These are phyloP conservation scores for Neotoma lepida DNA, from an alignment of 2,113 vertebrate species.

Conservation along the genomic window DNA sequence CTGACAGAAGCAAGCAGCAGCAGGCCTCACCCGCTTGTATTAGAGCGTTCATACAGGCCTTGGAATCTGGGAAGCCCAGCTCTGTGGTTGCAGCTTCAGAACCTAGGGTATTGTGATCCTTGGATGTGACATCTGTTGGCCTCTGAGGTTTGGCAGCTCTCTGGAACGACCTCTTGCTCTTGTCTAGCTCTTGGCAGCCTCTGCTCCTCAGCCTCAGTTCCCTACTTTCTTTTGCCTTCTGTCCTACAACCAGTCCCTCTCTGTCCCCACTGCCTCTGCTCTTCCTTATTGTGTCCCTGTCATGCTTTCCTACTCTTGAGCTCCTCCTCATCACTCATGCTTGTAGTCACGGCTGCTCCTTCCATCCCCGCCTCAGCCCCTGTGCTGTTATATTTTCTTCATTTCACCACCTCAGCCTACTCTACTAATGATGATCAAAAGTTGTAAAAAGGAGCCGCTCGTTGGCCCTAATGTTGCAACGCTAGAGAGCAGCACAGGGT, in stretches of 20 bases:
- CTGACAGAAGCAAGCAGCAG: background rate
- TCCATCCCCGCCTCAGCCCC: background rate
- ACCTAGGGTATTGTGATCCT: background rate
- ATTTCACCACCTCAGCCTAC: background rate
- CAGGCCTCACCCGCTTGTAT: background rate
- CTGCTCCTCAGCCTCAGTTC: background rate
- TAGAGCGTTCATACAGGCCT: background rate
- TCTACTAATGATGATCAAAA: background rate
- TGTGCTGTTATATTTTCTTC: background rate
- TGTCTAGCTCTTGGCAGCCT: background rate
- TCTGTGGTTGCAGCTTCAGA: background rate
- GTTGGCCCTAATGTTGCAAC: too few species aligned
- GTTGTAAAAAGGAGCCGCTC: background rate
- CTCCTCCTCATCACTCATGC: background rate
- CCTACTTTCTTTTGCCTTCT: background rate
- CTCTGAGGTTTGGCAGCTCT: background rate
- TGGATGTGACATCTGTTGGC: too few species aligned
- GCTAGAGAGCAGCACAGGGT: background rate
- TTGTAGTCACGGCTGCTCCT: background rate
- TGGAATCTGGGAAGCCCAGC: background rate
- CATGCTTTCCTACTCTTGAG: too few species aligned
- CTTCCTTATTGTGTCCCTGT: background rate
- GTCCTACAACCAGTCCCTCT: background rate
- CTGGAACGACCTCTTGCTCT: background rate
- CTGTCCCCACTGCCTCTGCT: background rate